These are phyloP conservation scores for Sternarchorhynchus goeldii DNA, from an alignment of 2,797 vertebrate genomes.

Conservation along the genomic window DNA sequence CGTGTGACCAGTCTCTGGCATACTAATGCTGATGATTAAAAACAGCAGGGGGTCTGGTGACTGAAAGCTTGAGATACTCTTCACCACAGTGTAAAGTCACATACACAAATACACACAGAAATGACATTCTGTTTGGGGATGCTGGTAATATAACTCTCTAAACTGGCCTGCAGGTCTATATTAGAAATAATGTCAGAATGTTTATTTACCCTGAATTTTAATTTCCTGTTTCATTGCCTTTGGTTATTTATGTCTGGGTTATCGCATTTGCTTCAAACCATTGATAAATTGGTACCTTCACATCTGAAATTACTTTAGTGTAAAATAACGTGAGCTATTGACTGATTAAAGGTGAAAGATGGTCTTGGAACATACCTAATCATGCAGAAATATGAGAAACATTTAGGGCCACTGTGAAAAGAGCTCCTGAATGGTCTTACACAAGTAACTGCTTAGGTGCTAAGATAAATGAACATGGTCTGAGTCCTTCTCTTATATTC, in stretches of 20 bases:
- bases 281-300: constrained; percentile 45
- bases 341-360: not conserved
- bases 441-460: not conserved
- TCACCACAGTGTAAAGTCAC: constrained; percentile 71
- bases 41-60: constrained; percentile 72
- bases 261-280: constrained; percentile 49
- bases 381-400: constrained; percentile 4
- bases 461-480: not conserved
- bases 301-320: constrained; percentile 48
- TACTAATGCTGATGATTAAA: constrained; percentile 81
- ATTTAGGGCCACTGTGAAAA: not conserved
- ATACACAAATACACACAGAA: constrained; percentile 59
- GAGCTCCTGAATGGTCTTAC: not conserved
- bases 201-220: constrained; percentile 54
- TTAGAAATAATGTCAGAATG: constrained; percentile 48
- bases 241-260: constrained; percentile 51
- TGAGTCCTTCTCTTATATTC: constrained; percentile 6
- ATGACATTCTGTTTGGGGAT: constrained; percentile 56
- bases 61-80: constrained; percentile 60
- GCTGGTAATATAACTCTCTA: constrained; percentile 46
- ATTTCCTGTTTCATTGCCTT: constrained; percentile 52
- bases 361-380: not conserved
- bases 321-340: constrained; percentile 23
- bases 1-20: constrained; percentile 63
- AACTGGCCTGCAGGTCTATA: constrained; percentile 52